Percentiles rank a stretch among this genome's conserved stretches.
Evolutionary conservation across 2,888 invertebrate genomes (phyloP).

Genomic region (Cephonodes hylas): DNA sequence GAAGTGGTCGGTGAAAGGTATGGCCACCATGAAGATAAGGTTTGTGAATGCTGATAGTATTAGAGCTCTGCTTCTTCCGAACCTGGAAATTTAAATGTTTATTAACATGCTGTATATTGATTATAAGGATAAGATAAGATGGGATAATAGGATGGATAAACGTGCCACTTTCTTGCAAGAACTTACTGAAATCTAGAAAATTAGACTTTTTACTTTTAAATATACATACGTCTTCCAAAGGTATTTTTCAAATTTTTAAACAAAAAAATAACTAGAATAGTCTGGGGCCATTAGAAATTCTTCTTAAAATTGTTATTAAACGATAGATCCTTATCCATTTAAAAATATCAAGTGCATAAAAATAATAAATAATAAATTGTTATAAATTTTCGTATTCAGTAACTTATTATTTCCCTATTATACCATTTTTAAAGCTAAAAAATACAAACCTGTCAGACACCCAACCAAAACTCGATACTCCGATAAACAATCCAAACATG

Average conservation of each 20-base stretch:
- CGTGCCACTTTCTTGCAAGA: too few relatives aligned
- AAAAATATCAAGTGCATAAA: too few relatives aligned
- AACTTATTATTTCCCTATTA: neutral
- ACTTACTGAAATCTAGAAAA: too few relatives aligned
- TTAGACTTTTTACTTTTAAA: too few relatives aligned
- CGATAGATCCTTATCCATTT: too few relatives aligned
- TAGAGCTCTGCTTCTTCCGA: constrained; percentile 79
- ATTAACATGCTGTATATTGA: neutral
- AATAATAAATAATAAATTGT: too few relatives aligned
- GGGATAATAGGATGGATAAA: too few relatives aligned
- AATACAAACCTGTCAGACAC: constrained; percentile 51
- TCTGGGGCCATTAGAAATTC: too few relatives aligned
- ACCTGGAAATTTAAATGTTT: constrained; percentile 54
- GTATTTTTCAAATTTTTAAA: too few relatives aligned
- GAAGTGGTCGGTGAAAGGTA: constrained; percentile 82
- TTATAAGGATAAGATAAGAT: neutral
- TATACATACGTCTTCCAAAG: too few relatives aligned
- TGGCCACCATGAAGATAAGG: constrained; percentile 82
- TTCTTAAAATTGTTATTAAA: too few relatives aligned
- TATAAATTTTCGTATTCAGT: neutral
- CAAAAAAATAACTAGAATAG: too few relatives aligned
- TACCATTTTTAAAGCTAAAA: constrained; percentile 18
- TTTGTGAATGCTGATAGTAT: constrained; percentile 84
- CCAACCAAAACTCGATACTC: constrained; percentile 52
- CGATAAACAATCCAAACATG: constrained; percentile 52